A percentile compares a stretch with the other conserved stretches of the same genome.
These are phyloP conservation scores for Loriculus beryllinus DNA, from an alignment of 2,797 vertebrate genomes.

Conservation along the genomic window DNA sequence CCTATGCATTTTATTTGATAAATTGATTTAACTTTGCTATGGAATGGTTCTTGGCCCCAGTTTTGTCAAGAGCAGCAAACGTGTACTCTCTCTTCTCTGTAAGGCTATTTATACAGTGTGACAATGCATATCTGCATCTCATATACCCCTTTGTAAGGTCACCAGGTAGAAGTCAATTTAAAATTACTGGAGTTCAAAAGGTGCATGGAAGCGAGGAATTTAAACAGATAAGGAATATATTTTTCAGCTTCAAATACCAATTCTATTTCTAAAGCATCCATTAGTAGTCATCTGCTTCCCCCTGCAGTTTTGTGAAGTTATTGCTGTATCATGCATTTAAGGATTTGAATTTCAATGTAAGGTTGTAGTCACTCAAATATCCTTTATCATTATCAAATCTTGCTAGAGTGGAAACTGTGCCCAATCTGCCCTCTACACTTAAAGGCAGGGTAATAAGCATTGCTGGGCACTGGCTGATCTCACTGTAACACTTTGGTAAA, in stretches of 20 bases:
- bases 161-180: neutral
- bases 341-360: neutral
- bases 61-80: neutral
- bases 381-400: neutral
- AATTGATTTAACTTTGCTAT: neutral
- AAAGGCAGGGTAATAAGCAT: neutral
- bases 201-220: neutral
- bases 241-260: neutral
- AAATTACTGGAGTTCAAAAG: neutral
- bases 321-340: neutral
- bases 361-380: neutral
- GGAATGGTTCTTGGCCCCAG: neutral
- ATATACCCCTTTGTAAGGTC: neutral
- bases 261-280: neutral
- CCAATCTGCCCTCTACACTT: neutral
- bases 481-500: neutral
- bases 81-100: neutral
- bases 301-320: constrained; percentile 59
- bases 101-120: neutral
- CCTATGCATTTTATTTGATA: neutral
- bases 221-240: neutral
- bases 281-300: constrained; percentile 61
- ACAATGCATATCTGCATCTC: neutral
- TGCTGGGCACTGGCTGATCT: neutral
- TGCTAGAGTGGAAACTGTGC: neutral